Evolutionary conservation across 2,888 invertebrate genomes (phyloP).

Genomic region (Caenorhabditis sp.): DNA sequence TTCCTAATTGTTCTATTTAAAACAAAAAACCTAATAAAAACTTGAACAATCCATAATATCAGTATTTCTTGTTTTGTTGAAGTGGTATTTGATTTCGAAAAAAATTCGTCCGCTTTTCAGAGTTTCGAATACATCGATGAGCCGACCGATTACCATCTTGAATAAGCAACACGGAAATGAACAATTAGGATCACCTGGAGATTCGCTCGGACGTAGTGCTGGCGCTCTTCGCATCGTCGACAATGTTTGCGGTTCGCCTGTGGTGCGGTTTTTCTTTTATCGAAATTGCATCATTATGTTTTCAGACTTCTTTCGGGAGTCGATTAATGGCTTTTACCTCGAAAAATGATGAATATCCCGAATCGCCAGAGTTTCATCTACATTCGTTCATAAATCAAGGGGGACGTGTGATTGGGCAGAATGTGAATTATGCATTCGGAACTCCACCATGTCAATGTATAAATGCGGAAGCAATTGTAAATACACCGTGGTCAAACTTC

Average conservation of each 20-base stretch:
- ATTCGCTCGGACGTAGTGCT: constrained; percentile 19
- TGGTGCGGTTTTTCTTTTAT: constrained; percentile 6
- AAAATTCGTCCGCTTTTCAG: too few relatives aligned
- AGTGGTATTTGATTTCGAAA: too few relatives aligned
- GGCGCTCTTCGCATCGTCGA: constrained; percentile 87
- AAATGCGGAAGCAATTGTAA: not conserved
- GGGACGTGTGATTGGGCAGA: constrained; percentile 62
- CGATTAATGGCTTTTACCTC: constrained; percentile 9
- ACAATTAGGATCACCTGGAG: constrained; percentile 22
- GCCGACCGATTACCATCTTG: constrained; percentile 34
- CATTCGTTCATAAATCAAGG: constrained; percentile 38
- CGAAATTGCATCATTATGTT: not conserved
- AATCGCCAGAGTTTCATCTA: constrained; percentile 30
- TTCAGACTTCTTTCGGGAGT: constrained; percentile 8
- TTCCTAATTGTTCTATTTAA: too few relatives aligned
- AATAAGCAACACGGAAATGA: not conserved
- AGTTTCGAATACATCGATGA: constrained; percentile 14
- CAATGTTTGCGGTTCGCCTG: constrained; percentile 84
- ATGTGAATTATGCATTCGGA: constrained; percentile 21
- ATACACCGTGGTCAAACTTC: not conserved
- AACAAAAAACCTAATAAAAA: too few relatives aligned
- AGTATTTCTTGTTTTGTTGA: not conserved
- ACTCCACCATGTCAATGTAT: constrained; percentile 17
- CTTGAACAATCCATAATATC: not conserved
- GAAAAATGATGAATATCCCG: constrained; percentile 8